Base-by-base conservation (phyloP, 2,888 invertebrate genomes). In the Sylvicola fuscatus region DNA sequence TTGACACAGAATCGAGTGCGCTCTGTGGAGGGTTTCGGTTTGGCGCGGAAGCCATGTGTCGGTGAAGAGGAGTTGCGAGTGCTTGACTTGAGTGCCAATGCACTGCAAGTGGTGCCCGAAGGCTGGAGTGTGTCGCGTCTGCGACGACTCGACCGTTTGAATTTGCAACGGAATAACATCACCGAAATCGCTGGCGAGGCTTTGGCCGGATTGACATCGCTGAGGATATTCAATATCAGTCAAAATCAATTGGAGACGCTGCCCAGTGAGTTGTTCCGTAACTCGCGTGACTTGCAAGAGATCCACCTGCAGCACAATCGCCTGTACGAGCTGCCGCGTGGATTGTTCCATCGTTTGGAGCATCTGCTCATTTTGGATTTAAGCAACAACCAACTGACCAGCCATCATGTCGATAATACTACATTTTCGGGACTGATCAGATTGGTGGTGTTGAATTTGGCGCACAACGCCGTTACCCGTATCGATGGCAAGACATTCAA, bases 341-440 rank as follows among this genome's bases (percentile, higher is more conserved):
- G 82, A 27, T 65, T 86, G 39, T 80, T 92, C 57, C 80, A 82
- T 45, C 72, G 80, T 2, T 62, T 89, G 39, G 82, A 84, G 49
- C 82, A 84, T 53, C 64, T 90, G 46, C 64, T 86, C 43, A 78
- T 86, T 35, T 64, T 89, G 42, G 84, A 89, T 56, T 59, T 89
- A 46, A 81, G 81, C 28, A 76, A 74, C 46, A 89, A 89, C 60
- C 81, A 80, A 52, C 65, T 90, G 43, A 78, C 80, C 37, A 83
- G 82, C 50, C 78, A 76, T 49, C 81, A 79, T 51, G 70, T 89
- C 42, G 82, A 83, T 51, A 79, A 82, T 38, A 78, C 77, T 36
- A 84, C 84, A 15, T 87, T 89, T 54, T 68, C 77, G 42, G 86
- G 86, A 40, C 64, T 89, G 42, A 80, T 89, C 45, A 70, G 86